phyloP scores from a whole-genome alignment of 2,888 invertebrate species.

The Gymnosoma rotundatum region DNA sequence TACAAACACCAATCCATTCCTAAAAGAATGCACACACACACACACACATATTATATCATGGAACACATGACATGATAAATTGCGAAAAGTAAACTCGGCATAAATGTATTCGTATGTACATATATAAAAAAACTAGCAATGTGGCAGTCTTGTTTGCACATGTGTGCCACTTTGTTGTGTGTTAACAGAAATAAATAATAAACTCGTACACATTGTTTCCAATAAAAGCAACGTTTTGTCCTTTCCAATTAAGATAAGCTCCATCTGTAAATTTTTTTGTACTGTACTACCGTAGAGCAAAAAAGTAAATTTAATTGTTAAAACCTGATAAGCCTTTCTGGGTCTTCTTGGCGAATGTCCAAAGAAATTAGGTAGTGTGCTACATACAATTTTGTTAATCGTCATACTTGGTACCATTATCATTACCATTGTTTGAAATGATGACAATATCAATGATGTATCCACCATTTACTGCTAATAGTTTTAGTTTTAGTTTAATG shows the following conservation, averaged over 20 bases:
- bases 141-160: slow-evolving; percentile 4
- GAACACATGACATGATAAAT: slow-evolving; percentile 52
- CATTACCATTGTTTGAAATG: too few species aligned
- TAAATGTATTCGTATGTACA: slow-evolving; percentile 8
- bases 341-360: too few species aligned
- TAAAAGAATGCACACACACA: not conserved
- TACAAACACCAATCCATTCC: not conserved
- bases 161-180: slow-evolving; percentile 3
- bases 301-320: not conserved
- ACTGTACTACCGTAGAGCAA: not conserved
- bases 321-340: not conserved
- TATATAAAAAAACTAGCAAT: slow-evolving; percentile 18
- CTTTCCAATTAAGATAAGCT: slow-evolving; percentile 39
- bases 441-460: too few species aligned
- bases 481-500: too few species aligned
- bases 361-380: too few species aligned
- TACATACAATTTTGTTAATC: too few species aligned
- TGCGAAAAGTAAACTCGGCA: slow-evolving; percentile 35
- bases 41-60: not conserved
- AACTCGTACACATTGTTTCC: not conserved
- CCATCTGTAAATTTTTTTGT: not conserved
- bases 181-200: not conserved
- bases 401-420: too few species aligned
- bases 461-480: too few species aligned
- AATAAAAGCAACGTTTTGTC: slow-evolving; percentile 35